A percentile compares a stretch with the other conserved stretches of the same genome.
phyloP scores from a whole-genome alignment of 1,140 invertebrate genomes.

The Solen grandis region DNA sequence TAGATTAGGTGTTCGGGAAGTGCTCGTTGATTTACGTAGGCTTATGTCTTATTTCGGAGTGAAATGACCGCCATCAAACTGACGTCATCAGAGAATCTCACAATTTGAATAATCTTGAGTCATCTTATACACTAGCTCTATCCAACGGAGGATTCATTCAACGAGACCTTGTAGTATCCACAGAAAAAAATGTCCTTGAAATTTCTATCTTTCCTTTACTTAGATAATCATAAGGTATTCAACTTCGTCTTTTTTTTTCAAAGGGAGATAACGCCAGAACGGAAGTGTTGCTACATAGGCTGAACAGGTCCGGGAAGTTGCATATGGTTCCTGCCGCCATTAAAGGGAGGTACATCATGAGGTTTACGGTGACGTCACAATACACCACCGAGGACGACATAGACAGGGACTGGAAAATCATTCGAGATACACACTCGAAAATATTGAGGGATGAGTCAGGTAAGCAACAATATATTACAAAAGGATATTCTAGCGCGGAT shows the following conservation, averaged over 20 bases:
- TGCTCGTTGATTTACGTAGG: no score
- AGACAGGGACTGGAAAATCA: slow-evolving; percentile 92
- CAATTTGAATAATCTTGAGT: background rate
- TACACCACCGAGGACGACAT: slow-evolving; percentile 94
- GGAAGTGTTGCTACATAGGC: slow-evolving; percentile 77
- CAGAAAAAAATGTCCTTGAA: no score
- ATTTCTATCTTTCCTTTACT: no score
- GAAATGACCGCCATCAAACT: background rate
- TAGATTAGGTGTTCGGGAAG: no score
- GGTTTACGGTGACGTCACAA: slow-evolving; percentile 95
- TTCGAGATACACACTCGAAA: slow-evolving; percentile 88
- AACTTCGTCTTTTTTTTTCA: background rate
- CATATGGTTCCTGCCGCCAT: slow-evolving; percentile 81
- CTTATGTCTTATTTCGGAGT: no score
- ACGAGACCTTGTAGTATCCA: no score
- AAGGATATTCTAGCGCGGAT: no score
- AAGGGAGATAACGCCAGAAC: slow-evolving; percentile 80
- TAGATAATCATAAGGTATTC: no score
- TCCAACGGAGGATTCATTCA: no score
- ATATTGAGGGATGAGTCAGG: slow-evolving; percentile 81
- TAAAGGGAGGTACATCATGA: slow-evolving; percentile 92
- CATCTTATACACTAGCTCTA: no score
- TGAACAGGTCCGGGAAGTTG: slow-evolving; percentile 78
- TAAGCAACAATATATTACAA: no score
- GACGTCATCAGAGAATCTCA: no score